A percentile compares a stretch with the other conserved stretches of the same genome.
phyloP scores from a whole-genome alignment of 2,888 invertebrate genomes.

The Eristalinus sepulchralis region DNA sequence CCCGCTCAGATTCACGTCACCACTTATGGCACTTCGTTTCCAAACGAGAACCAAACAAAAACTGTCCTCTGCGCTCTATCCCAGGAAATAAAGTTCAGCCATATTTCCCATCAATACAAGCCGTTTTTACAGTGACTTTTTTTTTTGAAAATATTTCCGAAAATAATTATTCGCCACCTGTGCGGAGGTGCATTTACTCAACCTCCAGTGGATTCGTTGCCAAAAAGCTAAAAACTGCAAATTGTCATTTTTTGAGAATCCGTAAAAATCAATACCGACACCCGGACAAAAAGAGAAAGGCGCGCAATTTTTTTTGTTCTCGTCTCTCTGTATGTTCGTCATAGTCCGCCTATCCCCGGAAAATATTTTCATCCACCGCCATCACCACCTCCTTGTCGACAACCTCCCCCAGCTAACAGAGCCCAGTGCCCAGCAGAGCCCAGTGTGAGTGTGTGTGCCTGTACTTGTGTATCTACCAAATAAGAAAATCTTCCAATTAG shows the following conservation, averaged over 20 bases:
- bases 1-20: conserved; percentile 43
- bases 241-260: conserved; percentile 53
- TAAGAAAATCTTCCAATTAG: conserved; percentile 61
- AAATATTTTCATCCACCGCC: conserved; percentile 46
- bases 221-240: neutral
- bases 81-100: conserved; percentile 41
- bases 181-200: neutral
- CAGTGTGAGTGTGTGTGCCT: conserved; percentile 23
- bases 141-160: conserved; percentile 3
- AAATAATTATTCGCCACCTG: conserved; percentile 2
- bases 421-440: neutral
- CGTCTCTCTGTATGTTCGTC: neutral
- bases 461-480: conserved; percentile 38
- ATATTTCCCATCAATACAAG: conserved; percentile 10
- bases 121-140: neutral
- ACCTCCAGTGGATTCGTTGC: neutral
- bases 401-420: neutral
- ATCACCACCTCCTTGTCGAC: neutral
- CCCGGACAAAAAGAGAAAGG: conserved; percentile 61
- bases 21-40: conserved; percentile 51
- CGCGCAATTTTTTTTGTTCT: conserved; percentile 50
- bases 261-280: conserved; percentile 50
- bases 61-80: conserved; percentile 36
- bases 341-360: conserved; percentile 33
- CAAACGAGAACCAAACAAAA: conserved; percentile 36